A percentile compares a stretch with the other conserved stretches of the same genome.
Conservation (phyloP, 2,113 vertebrate genomes). For the Paracanthobrama guichenoti region DNA sequence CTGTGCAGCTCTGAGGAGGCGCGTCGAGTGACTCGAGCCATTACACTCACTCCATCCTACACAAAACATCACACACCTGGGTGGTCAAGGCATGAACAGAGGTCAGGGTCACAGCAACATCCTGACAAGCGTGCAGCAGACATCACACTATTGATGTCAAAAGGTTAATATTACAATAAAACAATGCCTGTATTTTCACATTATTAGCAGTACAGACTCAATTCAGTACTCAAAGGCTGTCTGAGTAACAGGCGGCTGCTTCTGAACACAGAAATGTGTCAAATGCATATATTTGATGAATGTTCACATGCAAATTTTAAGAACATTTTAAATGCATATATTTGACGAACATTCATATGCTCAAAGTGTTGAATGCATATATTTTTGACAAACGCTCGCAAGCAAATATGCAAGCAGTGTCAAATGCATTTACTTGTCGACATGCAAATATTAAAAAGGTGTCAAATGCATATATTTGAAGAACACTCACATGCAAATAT, state of each 20-base stretch:
- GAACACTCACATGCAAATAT: background rate
- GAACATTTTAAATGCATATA: background rate
- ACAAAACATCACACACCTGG: conserved; percentile 4
- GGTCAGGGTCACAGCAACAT: background rate
- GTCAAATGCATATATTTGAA: background rate
- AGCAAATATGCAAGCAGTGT: background rate
- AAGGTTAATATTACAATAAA: background rate
- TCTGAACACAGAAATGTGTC: background rate
- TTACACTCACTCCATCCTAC: background rate
- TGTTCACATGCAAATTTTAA: too few relatives aligned
- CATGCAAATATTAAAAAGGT: background rate
- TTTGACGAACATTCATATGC: background rate
- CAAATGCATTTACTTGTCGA: background rate
- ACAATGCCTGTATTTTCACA: background rate
- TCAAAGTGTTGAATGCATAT: background rate
- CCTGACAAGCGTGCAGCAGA: background rate
- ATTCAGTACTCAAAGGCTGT: background rate
- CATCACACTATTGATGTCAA: background rate
- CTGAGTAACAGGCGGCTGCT: background rate
- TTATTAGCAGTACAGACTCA: background rate
- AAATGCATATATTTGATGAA: background rate
- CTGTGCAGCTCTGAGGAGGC: background rate
- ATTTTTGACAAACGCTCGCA: background rate
- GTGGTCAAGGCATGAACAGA: background rate
- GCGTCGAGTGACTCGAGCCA: background rate